phyloP scores from a whole-genome alignment of 64 coral and sea anemone genomes.

The Montipora efflorescens region DNA sequence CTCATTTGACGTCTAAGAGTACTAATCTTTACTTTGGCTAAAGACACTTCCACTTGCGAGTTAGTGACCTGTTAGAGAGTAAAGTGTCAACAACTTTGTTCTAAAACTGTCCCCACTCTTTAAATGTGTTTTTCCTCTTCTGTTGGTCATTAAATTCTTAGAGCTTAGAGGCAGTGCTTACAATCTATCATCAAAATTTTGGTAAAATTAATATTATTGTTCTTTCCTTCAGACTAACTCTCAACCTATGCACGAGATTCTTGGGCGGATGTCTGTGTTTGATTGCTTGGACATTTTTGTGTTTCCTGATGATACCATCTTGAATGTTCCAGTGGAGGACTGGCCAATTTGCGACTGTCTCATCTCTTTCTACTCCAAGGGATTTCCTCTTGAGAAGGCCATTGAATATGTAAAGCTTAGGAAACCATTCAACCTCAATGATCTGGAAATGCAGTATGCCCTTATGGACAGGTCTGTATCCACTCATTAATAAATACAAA shows the following conservation, averaged over 20 bases:
- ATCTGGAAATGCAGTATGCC: constrained; percentile 86
- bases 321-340: constrained; percentile 81
- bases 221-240: constrained; percentile 76
- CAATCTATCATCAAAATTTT: too few relatives aligned
- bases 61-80: too few relatives aligned
- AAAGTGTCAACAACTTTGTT: too few relatives aligned
- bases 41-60: too few relatives aligned
- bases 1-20: too few relatives aligned
- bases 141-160: too few relatives aligned
- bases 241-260: constrained; percentile 95
- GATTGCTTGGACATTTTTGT: constrained; percentile 87
- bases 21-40: too few relatives aligned
- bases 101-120: too few relatives aligned
- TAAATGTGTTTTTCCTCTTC: too few relatives aligned
- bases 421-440: constrained; percentile 87
- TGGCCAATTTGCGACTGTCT: constrained; percentile 96
- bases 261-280: constrained; percentile 74
- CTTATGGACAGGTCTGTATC: constrained; percentile 76
- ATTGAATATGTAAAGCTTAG: constrained; percentile 87
- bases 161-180: too few relatives aligned
- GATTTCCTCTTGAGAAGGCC: constrained; percentile 90
- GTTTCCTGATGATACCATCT: constrained; percentile 89
- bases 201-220: background rate
- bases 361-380: constrained; percentile 96
- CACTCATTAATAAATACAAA: background rate